Percentiles rank a stretch among this genome's conserved stretches.
phyloP scores from a whole-genome alignment of 2,888 invertebrate species.

The Ectemnius continuus region DNA sequence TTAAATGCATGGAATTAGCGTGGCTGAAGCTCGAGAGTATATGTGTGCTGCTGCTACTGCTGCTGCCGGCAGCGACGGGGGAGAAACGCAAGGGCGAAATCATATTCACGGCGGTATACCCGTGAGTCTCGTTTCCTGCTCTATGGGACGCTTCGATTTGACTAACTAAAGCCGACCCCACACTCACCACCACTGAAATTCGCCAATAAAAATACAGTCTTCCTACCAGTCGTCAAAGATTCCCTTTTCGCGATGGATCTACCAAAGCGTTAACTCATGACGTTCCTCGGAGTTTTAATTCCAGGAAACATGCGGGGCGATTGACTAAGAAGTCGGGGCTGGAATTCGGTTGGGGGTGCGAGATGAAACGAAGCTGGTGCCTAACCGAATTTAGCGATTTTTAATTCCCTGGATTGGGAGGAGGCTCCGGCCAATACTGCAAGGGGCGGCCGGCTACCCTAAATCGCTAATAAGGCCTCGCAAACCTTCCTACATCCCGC shows the following conservation, averaged over 20 bases:
- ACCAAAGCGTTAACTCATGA: conserved; percentile 4
- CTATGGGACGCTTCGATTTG: conserved; percentile 54
- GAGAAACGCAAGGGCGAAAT: conserved; percentile 47
- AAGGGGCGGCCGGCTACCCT: conserved; percentile 61
- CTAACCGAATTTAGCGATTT: conserved; percentile 75
- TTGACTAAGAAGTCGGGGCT: conserved; percentile 35
- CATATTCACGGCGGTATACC: conserved; percentile 45
- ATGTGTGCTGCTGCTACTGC: neutral
- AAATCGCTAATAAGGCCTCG: conserved; percentile 75
- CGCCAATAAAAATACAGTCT: conserved; percentile 52
- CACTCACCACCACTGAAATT: conserved; percentile 49
- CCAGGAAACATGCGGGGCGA: conserved; percentile 50
- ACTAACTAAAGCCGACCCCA: conserved; percentile 61
- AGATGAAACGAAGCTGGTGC: conserved; percentile 54
- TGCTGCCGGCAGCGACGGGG: conserved; percentile 1
- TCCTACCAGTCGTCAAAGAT: conserved; percentile 9
- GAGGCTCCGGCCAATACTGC: conserved; percentile 60
- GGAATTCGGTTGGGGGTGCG: conserved; percentile 25
- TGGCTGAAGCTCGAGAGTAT: conserved; percentile 41
- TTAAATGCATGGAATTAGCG: conserved; percentile 67
- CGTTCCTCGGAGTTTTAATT: conserved; percentile 54
- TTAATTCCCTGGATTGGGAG: conserved; percentile 69
- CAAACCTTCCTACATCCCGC: conserved; percentile 71
- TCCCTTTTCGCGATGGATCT: neutral
- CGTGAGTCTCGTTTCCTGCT: conserved; percentile 53